These are phyloP conservation scores for Drosophila tsacasi DNA, from an alignment of 1,140 invertebrate genomes.

Conservation along the genomic window DNA sequence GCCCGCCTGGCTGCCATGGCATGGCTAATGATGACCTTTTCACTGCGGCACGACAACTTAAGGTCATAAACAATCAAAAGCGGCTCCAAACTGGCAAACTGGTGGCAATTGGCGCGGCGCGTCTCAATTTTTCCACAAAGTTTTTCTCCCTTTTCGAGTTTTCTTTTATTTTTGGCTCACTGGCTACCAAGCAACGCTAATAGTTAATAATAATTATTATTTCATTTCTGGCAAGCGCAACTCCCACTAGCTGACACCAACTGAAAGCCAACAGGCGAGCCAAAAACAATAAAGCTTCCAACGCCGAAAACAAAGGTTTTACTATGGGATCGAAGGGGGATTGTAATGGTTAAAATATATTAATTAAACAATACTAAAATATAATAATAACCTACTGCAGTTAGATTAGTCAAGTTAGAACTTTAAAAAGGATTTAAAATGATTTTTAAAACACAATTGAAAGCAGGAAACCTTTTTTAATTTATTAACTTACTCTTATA, in stretches of 20 bases:
- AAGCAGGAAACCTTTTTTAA: not conserved
- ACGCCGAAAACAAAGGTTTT: slow-evolving; percentile 17
- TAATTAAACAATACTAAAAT: not conserved
- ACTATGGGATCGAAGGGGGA: slow-evolving; percentile 17
- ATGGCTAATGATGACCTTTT: slow-evolving; percentile 80
- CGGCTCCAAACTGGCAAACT: slow-evolving; percentile 46
- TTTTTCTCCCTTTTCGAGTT: slow-evolving; percentile 5
- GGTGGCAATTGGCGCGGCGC: slow-evolving; percentile 67
- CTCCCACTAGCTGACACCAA: slow-evolving; percentile 81
- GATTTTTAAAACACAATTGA: too few species aligned
- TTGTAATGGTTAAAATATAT: not conserved
- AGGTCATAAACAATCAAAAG: slow-evolving; percentile 82
- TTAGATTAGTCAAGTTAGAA: not conserved
- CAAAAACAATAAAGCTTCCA: slow-evolving; percentile 74
- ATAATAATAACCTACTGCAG: not conserved
- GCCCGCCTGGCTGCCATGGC: slow-evolving; percentile 36
- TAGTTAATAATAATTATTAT: slow-evolving; percentile 84
- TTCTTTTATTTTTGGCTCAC: slow-evolving; percentile 11
- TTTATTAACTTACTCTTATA: not conserved
- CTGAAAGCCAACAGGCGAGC: slow-evolving; percentile 61
- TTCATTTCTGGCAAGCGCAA: slow-evolving; percentile 81
- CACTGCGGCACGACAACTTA: slow-evolving; percentile 80
- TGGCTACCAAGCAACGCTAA: slow-evolving; percentile 71
- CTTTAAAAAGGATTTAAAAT: not conserved
- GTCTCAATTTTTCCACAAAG: slow-evolving; percentile 20